phyloP scores from a whole-genome alignment of 2,888 invertebrate genomes.

The Scaptomyza cyrtandrae region DNA sequence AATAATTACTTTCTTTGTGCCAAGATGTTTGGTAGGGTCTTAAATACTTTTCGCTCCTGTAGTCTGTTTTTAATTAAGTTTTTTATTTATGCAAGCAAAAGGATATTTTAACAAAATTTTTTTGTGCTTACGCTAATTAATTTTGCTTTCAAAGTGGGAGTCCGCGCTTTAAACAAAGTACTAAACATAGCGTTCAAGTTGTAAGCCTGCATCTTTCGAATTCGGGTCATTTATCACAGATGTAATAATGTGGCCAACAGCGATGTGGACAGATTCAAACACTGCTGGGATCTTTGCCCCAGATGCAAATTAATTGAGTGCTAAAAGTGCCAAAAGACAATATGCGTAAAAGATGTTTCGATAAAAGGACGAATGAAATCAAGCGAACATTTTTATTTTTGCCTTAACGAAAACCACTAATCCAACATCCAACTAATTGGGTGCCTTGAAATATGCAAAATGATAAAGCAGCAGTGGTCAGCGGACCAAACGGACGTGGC shows the following conservation, averaged over 20 bases:
- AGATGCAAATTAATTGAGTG: constrained; percentile 76
- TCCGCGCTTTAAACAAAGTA: constrained; percentile 20
- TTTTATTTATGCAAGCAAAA: constrained; percentile 74
- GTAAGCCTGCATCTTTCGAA: constrained; percentile 14
- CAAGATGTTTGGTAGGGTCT: constrained; percentile 11
- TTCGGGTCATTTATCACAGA: constrained; percentile 52
- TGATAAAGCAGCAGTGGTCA: constrained; percentile 70
- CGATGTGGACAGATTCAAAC: constrained; percentile 48
- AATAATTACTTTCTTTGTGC: constrained; percentile 69
- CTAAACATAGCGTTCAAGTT: constrained; percentile 19
- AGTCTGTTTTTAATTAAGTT: constrained; percentile 68
- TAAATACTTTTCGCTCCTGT: constrained; percentile 29
- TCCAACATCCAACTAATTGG: too few species aligned
- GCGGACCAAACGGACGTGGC: constrained; percentile 17
- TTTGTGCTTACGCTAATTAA: constrained; percentile 66
- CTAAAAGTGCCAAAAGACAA: constrained; percentile 58
- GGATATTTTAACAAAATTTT: constrained; percentile 23
- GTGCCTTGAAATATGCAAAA: constrained; percentile 68
- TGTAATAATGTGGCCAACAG: constrained; percentile 43
- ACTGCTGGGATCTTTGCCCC: constrained; percentile 33
- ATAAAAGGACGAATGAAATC: constrained; percentile 63
- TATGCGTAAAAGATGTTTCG: constrained; percentile 16
- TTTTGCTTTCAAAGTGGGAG: constrained; percentile 47
- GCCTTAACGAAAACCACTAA: constrained; percentile 38
- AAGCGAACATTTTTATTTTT: constrained; percentile 62